Base-by-base conservation (phyloP, 2,888 invertebrate species). In the Nemurella pictetii region DNA sequence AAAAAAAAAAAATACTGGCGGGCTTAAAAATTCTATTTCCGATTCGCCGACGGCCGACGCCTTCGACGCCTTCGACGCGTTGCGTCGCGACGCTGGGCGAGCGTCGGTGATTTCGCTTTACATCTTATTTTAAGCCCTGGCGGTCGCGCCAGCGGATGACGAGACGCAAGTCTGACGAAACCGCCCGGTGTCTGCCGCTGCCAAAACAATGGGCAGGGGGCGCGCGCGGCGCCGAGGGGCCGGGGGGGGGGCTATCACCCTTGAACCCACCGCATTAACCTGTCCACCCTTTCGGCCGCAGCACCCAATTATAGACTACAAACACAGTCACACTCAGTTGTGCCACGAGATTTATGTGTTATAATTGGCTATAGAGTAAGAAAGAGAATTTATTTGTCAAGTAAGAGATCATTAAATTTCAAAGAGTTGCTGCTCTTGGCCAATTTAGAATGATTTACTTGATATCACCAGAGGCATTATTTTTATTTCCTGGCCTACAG, bases 1-100 rank as follows among this genome's bases (percentile, higher is more conserved):
- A 7, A 55, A 7, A 55, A 55, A 55, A 55, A 55, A 55, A 7
- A 7, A 55, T 55, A 55, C 55, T 55, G 55, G 55, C 55, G 55
- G 55, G 55, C 20, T 55, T 55, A 7, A 55, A 55, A 55, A 55
- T 55, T 55, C 55, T 55, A 55, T 55, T 55, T 55, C 55, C 55
- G 55, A 55, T 55, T 55, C 32, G 30, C 32, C 82, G 82, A 82
- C 82, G 82, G 36, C 35, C 35, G 72, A 32, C 26, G 30, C 78
- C 29, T 9, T 25, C 78, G 30, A 78, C 78, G 30, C 30, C 78
- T 29, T 78, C 78, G 78, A 20, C 78, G 28, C 78, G 78, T 78
- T 30, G 78, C 30, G 78, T 82, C 82, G 82, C 36, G 55, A 7
- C 55, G 55, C 35, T 35, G 12, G 35, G 35, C 35, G 4, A 35